Percentiles rank a stretch among this genome's conserved stretches.
phyloP scores from a whole-genome alignment of 2,113 vertebrate genomes.

The Strix uralensis region DNA sequence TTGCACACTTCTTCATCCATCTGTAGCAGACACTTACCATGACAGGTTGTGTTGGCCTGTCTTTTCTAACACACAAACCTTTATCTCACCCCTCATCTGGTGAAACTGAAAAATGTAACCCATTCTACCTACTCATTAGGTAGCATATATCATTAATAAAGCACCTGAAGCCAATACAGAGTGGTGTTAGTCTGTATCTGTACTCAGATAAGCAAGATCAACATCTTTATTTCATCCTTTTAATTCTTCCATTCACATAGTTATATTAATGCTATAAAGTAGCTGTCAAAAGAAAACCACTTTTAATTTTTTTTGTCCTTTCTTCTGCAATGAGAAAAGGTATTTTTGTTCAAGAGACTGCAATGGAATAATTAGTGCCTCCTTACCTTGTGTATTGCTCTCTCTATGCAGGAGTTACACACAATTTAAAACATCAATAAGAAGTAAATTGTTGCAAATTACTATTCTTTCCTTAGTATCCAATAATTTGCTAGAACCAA shows the following conservation, averaged over 20 bases:
- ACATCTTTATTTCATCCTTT: neutral
- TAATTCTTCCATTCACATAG: neutral
- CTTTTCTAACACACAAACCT: neutral
- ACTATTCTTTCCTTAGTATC: constrained; percentile 61
- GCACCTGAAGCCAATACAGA: neutral
- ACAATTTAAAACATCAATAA: constrained; percentile 70
- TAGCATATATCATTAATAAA: neutral
- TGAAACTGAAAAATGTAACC: neutral
- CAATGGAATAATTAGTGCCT: constrained; percentile 56
- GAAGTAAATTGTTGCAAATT: constrained; percentile 68
- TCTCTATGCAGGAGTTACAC: constrained; percentile 29
- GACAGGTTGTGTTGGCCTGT: neutral
- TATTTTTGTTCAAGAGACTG: constrained; percentile 28
- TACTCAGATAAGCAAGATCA: neutral
- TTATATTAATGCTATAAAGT: neutral
- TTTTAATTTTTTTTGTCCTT: neutral
- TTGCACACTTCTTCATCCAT: neutral
- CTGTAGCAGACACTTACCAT: neutral
- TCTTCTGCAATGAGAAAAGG: neutral
- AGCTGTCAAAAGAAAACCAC: neutral
- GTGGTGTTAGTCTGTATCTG: neutral
- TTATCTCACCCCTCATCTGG: neutral
- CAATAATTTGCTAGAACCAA: constrained; percentile 63
- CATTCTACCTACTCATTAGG: neutral
- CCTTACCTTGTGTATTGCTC: constrained; percentile 45